Base-by-base conservation (phyloP, 2,797 vertebrate genomes). In the Erpetoichthys calabaricus region DNA sequence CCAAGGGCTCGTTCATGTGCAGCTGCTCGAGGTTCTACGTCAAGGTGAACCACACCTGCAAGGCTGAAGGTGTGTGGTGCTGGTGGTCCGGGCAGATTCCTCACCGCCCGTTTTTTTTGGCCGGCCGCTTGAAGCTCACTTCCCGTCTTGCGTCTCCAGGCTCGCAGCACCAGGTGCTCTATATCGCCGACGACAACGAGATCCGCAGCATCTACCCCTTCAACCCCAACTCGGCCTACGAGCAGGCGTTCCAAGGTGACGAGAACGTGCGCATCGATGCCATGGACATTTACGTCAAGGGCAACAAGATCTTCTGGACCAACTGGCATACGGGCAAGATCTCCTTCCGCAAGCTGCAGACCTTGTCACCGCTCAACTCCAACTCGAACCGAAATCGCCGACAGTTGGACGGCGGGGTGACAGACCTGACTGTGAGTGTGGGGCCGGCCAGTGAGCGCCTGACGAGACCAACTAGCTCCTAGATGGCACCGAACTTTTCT, bases 261-360 rank as follows among this genome's bases (percentile, higher is more conserved):
- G 89, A 89, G 64, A 93, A 83, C 0, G 91, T 98, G 62, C 91
- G 95, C 65, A 96, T 98, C 0, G 91, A 96, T 0, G 92, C 94
- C 71, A 92, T 98, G 92, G 94, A 97, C 65, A 81, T 96, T 58
- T 88, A 97, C 0, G 78, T 95, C 66, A 97, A 96, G 77, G 89
- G 86, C 2, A 91, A 89, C 66, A 89, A 84, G 25, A 91, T 98
- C 73, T 98, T 91, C 67, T 98, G 94, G 95, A 98, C 92, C 57
- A 98, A 98, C 81, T 98, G 95, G 95, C 95, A 98, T 85, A 98
- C 89, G 0, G 89, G 89, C 47, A 84, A 83, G 53, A 96, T 98
- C 76, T 98, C 92, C 0, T 92, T 80, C 57, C 88, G 90, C 1
- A 91, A 90, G 62, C 80, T 94, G 70, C 91, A 90, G 0, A 64